These are phyloP conservation scores for Zaprionus tsacasi DNA, from an alignment of 1,140 invertebrate genomes.

Conservation along the genomic window DNA sequence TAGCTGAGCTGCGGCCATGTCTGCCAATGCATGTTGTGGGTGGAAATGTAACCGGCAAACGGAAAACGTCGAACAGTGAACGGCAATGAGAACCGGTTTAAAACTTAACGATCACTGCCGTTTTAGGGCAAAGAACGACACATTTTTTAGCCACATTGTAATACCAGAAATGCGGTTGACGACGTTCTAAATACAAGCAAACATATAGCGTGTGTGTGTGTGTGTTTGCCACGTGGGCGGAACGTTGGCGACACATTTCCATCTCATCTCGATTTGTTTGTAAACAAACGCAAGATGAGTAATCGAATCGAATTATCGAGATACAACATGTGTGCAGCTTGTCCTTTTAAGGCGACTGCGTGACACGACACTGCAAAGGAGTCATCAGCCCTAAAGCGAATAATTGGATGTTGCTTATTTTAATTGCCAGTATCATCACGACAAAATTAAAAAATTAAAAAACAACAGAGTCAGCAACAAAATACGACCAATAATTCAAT, in stretches of 20 bases:
- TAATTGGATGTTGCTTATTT: constrained; percentile 14
- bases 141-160: constrained; percentile 42
- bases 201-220: background rate
- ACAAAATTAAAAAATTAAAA: constrained; percentile 20
- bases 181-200: constrained; percentile 29
- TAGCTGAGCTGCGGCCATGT: constrained; percentile 10
- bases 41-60: constrained; percentile 53
- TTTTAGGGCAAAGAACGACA: constrained; percentile 60
- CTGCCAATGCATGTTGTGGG: constrained; percentile 29
- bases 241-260: constrained; percentile 52
- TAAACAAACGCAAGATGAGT: constrained; percentile 74
- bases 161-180: constrained; percentile 27
- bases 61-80: constrained; percentile 19
- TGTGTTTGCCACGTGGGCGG: constrained; percentile 35
- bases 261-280: constrained; percentile 61
- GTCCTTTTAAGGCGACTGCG: constrained; percentile 37
- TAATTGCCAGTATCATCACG: constrained; percentile 27
- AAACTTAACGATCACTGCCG: constrained; percentile 56
- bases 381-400: constrained; percentile 29
- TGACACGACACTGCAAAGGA: constrained; percentile 10
- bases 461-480: constrained; percentile 4
- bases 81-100: constrained; percentile 49
- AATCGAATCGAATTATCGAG: constrained; percentile 48
- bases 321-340: constrained; percentile 14
- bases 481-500: constrained; percentile 59